A percentile compares a stretch with the other conserved stretches of the same genome.
phyloP scores from a whole-genome alignment of 2,113 vertebrate genomes.

The Hippocampus comes region DNA sequence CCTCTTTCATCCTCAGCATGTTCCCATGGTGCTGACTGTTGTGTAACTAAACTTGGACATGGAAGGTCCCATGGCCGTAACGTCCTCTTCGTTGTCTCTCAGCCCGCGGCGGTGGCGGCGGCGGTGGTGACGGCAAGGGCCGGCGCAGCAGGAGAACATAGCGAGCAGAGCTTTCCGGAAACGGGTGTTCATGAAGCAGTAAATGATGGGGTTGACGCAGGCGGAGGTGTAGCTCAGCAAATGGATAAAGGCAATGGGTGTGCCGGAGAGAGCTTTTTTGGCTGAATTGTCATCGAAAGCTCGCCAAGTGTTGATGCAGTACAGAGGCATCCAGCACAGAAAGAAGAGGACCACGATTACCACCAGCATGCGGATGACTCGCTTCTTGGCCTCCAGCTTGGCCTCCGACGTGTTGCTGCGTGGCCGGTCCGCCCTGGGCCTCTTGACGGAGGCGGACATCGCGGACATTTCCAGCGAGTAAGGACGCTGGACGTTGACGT shows the following conservation, averaged over 20 bases:
- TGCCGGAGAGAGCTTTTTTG: constrained; percentile 77
- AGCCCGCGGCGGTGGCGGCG: constrained; percentile 27
- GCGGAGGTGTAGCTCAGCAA: constrained; percentile 86
- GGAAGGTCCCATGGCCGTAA: constrained; percentile 75
- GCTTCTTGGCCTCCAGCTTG: constrained; percentile 88
- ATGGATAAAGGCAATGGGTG: constrained; percentile 93
- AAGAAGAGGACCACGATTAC: constrained; percentile 91
- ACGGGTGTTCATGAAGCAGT: constrained; percentile 98
- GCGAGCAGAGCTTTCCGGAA: constrained; percentile 84
- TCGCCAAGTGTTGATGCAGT: constrained; percentile 89
- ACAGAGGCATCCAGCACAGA: constrained; percentile 92
- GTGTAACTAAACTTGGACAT: constrained; percentile 93
- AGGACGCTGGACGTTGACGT: constrained; percentile 76
- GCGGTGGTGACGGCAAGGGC: constrained; percentile 44
- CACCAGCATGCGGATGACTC: constrained; percentile 92
- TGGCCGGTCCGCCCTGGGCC: constrained; percentile 61
- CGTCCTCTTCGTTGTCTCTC: constrained; percentile 74
- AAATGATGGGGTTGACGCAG: constrained; percentile 91
- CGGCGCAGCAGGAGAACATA: constrained; percentile 78
- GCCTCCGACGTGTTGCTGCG: constrained; percentile 80
- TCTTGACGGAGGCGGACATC: constrained; percentile 51
- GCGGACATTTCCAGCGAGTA: constrained; percentile 82
- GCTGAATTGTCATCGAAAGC: constrained; percentile 80
- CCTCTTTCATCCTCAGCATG: constrained; percentile 68
- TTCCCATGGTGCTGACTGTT: constrained; percentile 86